These are phyloP conservation scores for Anthopleura xanthogrammica DNA, from an alignment of 92 coral and sea anemone species.

Conservation along the genomic window DNA sequence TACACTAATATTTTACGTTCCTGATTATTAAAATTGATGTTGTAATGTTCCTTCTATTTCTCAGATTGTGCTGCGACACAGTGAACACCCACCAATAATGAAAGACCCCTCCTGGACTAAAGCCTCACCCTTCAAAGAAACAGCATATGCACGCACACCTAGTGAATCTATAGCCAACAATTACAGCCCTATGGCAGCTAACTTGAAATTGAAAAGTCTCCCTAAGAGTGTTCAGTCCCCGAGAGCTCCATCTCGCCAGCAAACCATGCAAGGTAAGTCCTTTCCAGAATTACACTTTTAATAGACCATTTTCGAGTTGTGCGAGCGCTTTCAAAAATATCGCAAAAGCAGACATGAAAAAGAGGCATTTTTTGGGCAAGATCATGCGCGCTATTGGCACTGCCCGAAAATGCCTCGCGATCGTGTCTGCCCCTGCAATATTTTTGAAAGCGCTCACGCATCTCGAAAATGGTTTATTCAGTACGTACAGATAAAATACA, in stretches of 20 bases:
- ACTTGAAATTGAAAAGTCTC: slow-evolving; percentile 77
- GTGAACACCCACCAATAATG: slow-evolving; percentile 99
- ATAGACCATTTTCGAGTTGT: too few relatives aligned
- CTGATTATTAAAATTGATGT: neutral
- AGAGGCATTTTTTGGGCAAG: too few relatives aligned
- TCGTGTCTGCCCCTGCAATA: too few relatives aligned
- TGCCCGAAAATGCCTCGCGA: too few relatives aligned
- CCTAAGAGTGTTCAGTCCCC: slow-evolving; percentile 42
- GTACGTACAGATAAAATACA: too few relatives aligned
- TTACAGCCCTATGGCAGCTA: slow-evolving; percentile 89
- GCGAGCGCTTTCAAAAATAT: too few relatives aligned
- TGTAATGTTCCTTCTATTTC: neutral
- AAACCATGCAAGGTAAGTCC: slow-evolving; percentile 49
- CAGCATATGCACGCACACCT: slow-evolving; percentile 95
- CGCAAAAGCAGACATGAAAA: too few relatives aligned
- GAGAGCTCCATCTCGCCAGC: slow-evolving; percentile 75
- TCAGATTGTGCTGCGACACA: slow-evolving; percentile 96
- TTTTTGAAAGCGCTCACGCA: too few relatives aligned
- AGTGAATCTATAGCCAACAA: slow-evolving; percentile 99
- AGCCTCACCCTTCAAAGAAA: slow-evolving; percentile 98
- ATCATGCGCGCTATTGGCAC: too few relatives aligned
- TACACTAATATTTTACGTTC: too few relatives aligned
- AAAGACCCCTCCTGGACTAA: slow-evolving; percentile 97
- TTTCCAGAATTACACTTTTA: too few relatives aligned
- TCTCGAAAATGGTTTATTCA: too few relatives aligned